phyloP scores from a whole-genome alignment of 2,888 invertebrate genomes.

The Pheosia gnoma region DNA sequence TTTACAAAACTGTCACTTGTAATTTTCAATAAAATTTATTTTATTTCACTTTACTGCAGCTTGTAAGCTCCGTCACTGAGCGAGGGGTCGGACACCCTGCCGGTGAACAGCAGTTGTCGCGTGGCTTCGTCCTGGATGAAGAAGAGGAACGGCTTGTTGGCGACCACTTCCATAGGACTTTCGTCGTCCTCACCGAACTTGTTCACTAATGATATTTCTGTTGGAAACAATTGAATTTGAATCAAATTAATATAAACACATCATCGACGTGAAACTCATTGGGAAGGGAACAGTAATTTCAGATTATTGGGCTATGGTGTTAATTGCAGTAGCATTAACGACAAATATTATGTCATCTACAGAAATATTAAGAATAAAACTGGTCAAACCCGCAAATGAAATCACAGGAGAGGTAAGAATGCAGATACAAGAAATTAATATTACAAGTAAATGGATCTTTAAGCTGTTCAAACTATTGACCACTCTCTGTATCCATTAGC shows the following conservation, averaged over 20 bases:
- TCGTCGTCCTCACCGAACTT: conserved; percentile 88
- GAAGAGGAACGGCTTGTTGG: conserved; percentile 90
- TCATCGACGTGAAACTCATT: too few species aligned
- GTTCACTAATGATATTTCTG: conserved; percentile 87
- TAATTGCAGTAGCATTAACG: too few species aligned
- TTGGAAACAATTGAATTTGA: not conserved
- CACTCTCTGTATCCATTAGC: too few species aligned
- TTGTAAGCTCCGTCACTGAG: conserved; percentile 58
- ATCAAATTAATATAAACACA: not conserved
- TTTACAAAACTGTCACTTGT: not conserved
- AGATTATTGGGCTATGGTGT: too few species aligned
- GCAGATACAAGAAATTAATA: too few species aligned
- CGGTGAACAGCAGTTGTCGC: conserved; percentile 89
- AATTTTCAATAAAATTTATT: not conserved
- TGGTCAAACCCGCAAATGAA: too few species aligned
- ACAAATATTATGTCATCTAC: too few species aligned
- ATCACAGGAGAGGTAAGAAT: too few species aligned
- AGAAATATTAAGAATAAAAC: too few species aligned
- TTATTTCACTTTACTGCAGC: conserved; percentile 7
- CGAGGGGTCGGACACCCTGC: conserved; percentile 87
- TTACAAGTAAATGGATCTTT: too few species aligned
- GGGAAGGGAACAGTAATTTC: too few species aligned
- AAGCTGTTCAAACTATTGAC: too few species aligned
- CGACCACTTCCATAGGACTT: conserved; percentile 84
- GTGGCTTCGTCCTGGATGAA: conserved; percentile 90